phyloP scores from a whole-genome alignment of 2,113 vertebrate genomes.

The Cyanoramphus novaezelandiae region DNA sequence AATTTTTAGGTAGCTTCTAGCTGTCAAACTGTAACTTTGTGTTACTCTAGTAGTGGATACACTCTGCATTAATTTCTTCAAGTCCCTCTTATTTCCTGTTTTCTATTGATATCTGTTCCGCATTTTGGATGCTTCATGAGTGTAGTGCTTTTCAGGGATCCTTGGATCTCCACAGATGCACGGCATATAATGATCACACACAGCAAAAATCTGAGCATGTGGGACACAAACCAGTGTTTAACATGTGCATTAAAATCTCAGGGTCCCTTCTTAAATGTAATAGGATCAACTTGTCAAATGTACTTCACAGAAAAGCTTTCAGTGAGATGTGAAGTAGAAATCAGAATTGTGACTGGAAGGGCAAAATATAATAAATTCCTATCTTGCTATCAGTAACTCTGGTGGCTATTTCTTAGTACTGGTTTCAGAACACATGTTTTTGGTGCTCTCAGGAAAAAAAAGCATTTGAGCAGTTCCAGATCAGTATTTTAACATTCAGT shows the following conservation, averaged over 20 bases:
- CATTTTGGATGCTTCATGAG: neutral
- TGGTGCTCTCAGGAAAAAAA: neutral
- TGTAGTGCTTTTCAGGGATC: too few species aligned
- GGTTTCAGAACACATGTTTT: neutral
- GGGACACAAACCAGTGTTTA: neutral
- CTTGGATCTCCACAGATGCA: neutral
- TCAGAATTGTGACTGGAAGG: neutral
- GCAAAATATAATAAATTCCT: neutral
- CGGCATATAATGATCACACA: neutral
- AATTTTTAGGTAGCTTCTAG: neutral
- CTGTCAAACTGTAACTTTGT: neutral
- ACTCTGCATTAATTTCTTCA: neutral
- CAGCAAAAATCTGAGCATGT: neutral
- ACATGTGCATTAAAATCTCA: neutral
- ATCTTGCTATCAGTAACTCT: fast-evolving
- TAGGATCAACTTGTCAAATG: neutral
- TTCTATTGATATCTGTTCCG: neutral
- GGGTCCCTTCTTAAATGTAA: neutral
- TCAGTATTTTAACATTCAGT: neutral
- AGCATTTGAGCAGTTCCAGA: neutral
- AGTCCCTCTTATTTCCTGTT: neutral
- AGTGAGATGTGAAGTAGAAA: neutral
- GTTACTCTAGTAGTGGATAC: neutral
- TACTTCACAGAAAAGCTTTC: neutral
- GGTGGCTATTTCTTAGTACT: neutral